Conservation (phyloP, 2,888 invertebrate species). For the Tipula vernalis region DNA sequence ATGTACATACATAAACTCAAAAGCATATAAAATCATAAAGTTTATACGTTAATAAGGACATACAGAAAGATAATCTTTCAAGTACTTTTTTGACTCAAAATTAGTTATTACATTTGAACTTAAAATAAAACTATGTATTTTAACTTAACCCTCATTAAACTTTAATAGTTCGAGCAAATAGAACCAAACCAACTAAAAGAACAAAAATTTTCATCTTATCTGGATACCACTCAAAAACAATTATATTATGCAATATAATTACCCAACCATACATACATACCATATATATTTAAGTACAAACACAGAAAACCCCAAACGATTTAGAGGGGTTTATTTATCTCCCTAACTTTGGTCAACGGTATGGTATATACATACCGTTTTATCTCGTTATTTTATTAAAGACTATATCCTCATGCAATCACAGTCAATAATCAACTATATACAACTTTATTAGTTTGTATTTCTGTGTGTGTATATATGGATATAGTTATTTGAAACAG, state of each 20-base stretch:
- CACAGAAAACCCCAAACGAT: not conserved
- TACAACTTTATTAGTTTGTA: not conserved
- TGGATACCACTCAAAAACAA: not conserved
- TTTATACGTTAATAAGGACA: not conserved
- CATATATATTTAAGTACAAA: not conserved
- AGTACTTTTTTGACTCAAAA: not conserved
- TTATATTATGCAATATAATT: not conserved
- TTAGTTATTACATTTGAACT: not conserved
- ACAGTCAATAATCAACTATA: not conserved
- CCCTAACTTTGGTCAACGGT: not conserved
- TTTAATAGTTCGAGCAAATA: not conserved
- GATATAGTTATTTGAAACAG: not conserved
- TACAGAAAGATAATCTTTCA: not conserved
- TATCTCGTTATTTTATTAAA: not conserved
- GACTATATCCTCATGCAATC: not conserved
- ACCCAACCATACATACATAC: not conserved
- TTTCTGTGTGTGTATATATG: not conserved
- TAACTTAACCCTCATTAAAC: not conserved
- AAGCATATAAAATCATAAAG: not conserved
- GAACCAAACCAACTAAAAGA: not conserved
- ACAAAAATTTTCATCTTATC: not conserved
- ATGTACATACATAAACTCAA: not conserved
- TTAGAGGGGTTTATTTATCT: not conserved
- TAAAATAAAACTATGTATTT: not conserved
- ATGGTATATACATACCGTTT: not conserved